phyloP scores from a whole-genome alignment of 1,140 invertebrate species.

The Habropoda laboriosa region DNA sequence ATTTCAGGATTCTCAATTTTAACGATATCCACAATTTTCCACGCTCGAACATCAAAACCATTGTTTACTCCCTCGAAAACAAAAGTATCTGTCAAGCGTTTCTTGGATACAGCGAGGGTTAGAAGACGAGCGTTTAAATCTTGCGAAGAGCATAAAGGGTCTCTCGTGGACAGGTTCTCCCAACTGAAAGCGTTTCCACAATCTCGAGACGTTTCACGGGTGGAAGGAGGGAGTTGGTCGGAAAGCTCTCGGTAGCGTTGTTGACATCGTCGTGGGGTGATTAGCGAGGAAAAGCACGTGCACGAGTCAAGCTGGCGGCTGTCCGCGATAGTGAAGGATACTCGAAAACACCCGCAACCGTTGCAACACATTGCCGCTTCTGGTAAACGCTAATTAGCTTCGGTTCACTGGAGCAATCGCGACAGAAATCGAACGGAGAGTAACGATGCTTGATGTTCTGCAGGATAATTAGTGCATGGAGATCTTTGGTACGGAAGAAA shows the following conservation, averaged over 20 bases:
- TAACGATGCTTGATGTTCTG: background rate
- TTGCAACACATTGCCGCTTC: background rate
- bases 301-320: background rate
- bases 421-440: too few relatives aligned
- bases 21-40: too few relatives aligned
- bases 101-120: too few relatives aligned
- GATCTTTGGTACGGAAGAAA: background rate
- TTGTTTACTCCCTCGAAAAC: background rate
- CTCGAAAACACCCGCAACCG: constrained; percentile 20
- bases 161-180: background rate
- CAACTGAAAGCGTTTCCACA: constrained; percentile 15
- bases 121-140: background rate
- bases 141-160: background rate
- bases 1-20: too few relatives aligned
- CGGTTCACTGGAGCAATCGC: background rate
- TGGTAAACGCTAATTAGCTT: constrained; percentile 20
- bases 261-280: constrained; percentile 24
- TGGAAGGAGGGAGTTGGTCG: constrained; percentile 12
- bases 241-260: constrained; percentile 26
- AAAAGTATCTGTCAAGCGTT: background rate
- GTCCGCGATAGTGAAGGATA: constrained; percentile 15
- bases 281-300: constrained; percentile 39
- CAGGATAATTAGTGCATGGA: background rate
- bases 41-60: too few relatives aligned
- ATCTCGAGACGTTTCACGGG: background rate